Evolutionary conservation across 2,888 invertebrate species (phyloP), one percentile per base, ranked within the genome.

Genomic region (Sarcophaga caerulescens): DNA sequence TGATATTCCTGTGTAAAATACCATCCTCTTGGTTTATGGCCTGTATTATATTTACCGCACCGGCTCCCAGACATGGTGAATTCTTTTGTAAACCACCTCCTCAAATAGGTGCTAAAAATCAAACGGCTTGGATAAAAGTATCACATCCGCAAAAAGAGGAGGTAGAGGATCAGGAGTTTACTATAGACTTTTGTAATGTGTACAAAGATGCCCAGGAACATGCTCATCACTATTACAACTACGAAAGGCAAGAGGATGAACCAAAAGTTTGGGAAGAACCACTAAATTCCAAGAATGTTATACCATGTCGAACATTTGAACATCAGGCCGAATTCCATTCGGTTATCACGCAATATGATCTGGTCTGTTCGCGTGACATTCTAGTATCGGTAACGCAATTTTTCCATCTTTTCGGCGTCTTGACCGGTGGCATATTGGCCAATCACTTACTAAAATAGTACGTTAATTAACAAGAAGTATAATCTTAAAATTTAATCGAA

Each of bases 11-110:
- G 4, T 93, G 93, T 84, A 94, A 94, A 88, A 92, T 93, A 57
- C 94, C 94, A 2, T 93, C 94, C 0, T 93, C 93, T 1, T 94
- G 94, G 94, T 94, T 94, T 85, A 94, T 94, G 94, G 93, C 94
- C 3, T 93, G 93, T 85, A 93, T 94, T 23, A 93, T 94, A 76
- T 94, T 94, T 84, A 94, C 94, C 62, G 94, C 94, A 0, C 94
- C 94, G 0, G 90, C 93, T 0, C 93, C 94, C 1, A 89, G 92
- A 11, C 92, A 93, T 59, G 93, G 93, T 12, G 93, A 94, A 88
- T 94, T 93, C 89, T 93, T 93, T 85, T 94, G 94, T 85, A 93
- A 93, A 79, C 93, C 93, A n/a, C 92, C 93, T 1, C 87, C 91
- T 12, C 89, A 90, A 0, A 78, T 92, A 3, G 90, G 90, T 1